Percentiles rank a stretch among this genome's conserved stretches.
Conservation (phyloP, 92 coral and sea anemone species). For the Parazoanthus atlanticus region DNA sequence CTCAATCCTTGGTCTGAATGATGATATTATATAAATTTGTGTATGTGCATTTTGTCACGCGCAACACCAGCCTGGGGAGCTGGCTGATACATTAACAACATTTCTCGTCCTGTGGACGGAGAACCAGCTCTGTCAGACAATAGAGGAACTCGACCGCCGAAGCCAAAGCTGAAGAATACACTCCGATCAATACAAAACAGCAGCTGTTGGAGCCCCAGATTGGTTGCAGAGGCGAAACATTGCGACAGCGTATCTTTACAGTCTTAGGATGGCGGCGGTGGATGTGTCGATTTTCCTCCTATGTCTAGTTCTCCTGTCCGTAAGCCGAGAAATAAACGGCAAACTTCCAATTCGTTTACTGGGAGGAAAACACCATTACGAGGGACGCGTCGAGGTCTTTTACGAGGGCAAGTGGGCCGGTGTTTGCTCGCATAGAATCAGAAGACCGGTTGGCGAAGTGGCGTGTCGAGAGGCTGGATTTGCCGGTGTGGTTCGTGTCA, state of each 20-base stretch:
- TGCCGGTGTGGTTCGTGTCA: slow-evolving; percentile 74
- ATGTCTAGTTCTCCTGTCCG: not conserved
- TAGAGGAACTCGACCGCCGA: no score
- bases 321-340: not conserved
- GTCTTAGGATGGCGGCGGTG: not conserved
- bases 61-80: not conserved
- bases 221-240: not conserved
- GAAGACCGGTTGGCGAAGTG: slow-evolving; percentile 47
- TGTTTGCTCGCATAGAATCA: slow-evolving; percentile 44
- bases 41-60: not conserved
- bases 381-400: slow-evolving; percentile 57
- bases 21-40: no score
- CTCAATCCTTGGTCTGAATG: no score
- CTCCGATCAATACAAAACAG: not conserved
- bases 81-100: no score
- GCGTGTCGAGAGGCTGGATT: slow-evolving; percentile 64
- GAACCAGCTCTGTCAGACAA: not conserved
- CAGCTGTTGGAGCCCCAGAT: not conserved
- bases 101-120: not conserved
- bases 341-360: slow-evolving; percentile 44
- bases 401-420: slow-evolving; percentile 57
- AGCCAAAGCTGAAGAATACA: not conserved
- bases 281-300: not conserved
- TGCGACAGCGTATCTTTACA: not conserved
- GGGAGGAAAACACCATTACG: slow-evolving; percentile 52